phyloP scores from a whole-genome alignment of 2,888 invertebrate genomes.

The Chrysopilus asiliformis region DNA sequence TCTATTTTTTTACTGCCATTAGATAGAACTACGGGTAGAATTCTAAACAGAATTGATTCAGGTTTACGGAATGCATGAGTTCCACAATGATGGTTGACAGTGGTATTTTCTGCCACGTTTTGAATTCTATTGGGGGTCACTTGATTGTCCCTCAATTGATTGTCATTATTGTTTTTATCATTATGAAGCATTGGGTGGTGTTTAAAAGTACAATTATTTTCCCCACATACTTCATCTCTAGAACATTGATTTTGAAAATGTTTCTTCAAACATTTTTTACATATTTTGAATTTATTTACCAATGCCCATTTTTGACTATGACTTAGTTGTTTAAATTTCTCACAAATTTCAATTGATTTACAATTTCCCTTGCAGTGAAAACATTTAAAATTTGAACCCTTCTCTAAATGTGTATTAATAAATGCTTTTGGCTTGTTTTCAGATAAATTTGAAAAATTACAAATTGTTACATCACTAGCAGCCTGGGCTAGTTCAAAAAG shows the following conservation, averaged over 20 bases:
- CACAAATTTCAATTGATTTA: too few relatives aligned
- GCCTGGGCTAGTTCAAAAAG: slow-evolving; percentile 7
- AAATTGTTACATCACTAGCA: slow-evolving; percentile 9
- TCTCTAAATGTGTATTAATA: too few relatives aligned
- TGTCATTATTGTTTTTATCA: not conserved
- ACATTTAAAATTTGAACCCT: too few relatives aligned
- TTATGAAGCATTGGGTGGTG: not conserved
- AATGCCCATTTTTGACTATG: too few relatives aligned
- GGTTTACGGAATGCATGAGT: too few relatives aligned
- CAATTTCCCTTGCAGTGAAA: too few relatives aligned
- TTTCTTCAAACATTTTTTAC: not conserved
- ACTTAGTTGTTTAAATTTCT: too few relatives aligned
- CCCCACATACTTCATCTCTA: not conserved
- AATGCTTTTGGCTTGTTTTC: too few relatives aligned
- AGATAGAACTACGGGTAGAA: not conserved
- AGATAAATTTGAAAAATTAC: too few relatives aligned
- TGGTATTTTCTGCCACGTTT: not conserved
- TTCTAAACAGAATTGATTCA: slow-evolving; percentile 1
- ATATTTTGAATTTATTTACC: not conserved
- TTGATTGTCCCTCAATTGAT: not conserved
- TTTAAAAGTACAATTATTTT: not conserved
- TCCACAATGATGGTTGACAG: too few relatives aligned
- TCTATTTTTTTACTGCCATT: too few relatives aligned
- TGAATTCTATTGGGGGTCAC: not conserved
- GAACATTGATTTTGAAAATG: not conserved